Base-by-base conservation (phyloP, 1,140 invertebrate species). In the Aphaenogaster ashmeadi region DNA sequence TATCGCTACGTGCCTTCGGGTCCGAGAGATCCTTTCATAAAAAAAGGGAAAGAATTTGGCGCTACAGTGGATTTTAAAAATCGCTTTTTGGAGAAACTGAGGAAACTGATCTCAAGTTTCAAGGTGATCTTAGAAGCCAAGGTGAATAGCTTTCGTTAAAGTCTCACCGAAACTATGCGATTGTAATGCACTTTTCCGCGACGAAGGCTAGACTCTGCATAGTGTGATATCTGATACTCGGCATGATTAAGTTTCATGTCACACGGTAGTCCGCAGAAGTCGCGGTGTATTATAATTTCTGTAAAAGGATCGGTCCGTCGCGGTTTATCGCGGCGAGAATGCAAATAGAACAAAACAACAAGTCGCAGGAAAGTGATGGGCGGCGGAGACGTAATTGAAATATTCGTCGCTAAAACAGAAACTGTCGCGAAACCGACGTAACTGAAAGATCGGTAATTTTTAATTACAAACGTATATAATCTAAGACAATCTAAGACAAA, bases 221-320 rank as follows among this genome's bases (percentile, higher is more conserved):
- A 72, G 75, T 88, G 78, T 54, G 88, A 88, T 52, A 72, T 80
- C 56, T 27, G 38, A 85, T 13, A 56, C 38, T 50, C 44, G 11
- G 8, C 52, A 33, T 36, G 64, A 81, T 81, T 44, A 27, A 18
- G 38, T 81, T 81, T 71, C 79, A 71, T 44, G 33, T 69, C 64
- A 52, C 36, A n/a, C 64, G 50, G 36, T 71, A 81, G 13, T 38
- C 47, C 60, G 62, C 75, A 66, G 41, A 79, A 79, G 18, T 64
- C 41, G 33, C 44, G 47, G 13, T 15, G 36, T 81, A 44, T 44
- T 44, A 54, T 52, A 81, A 71, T 71, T 71, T 71, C 38, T 56
- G 66, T 36, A 81, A 81, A 81, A 71, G 54, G 15, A 58, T 66
- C 50, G 36, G 21, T 41, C 27, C 11, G 38, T 38, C 15, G 36